These are phyloP conservation scores for Prolemur simus DNA, from an alignment of 2,113 vertebrate genomes.

Conservation along the genomic window DNA sequence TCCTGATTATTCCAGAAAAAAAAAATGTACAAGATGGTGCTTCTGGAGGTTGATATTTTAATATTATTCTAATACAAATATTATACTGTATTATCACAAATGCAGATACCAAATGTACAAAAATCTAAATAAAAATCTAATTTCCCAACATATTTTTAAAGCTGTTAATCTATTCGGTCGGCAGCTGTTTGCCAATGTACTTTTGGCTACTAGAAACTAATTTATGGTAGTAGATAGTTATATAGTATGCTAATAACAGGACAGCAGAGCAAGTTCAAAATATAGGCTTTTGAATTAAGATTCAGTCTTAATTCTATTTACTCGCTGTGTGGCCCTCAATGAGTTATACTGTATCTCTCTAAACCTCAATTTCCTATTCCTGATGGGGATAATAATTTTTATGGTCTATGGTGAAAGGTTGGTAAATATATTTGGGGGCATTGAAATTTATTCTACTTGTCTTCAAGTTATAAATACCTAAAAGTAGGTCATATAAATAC, in stretches of 20 bases:
- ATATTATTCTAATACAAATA: constrained; percentile 16
- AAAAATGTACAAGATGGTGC: not conserved
- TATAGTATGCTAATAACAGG: not conserved
- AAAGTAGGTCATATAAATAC: not conserved
- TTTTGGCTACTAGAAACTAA: not conserved
- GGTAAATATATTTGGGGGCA: not conserved
- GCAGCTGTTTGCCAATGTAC: not conserved
- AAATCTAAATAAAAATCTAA: constrained; percentile 48
- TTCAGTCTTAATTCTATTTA: not conserved
- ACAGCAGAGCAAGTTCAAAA: not conserved
- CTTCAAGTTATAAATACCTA: not conserved
- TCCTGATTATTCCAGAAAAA: no score
- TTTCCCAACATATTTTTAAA: not conserved
- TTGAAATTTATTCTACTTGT: not conserved
- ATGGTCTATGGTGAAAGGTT: not conserved
- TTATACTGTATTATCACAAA: not conserved
- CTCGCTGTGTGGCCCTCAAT: not conserved
- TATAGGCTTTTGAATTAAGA: not conserved
- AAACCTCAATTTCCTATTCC: not conserved
- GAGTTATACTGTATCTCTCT: not conserved
- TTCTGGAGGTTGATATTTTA: not conserved
- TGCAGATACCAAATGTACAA: not conserved
- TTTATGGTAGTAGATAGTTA: not conserved
- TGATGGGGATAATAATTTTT: not conserved
- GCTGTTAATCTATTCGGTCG: not conserved